phyloP scores from a whole-genome alignment of 2,797 vertebrate genomes.

The Tragopan temminckii region DNA sequence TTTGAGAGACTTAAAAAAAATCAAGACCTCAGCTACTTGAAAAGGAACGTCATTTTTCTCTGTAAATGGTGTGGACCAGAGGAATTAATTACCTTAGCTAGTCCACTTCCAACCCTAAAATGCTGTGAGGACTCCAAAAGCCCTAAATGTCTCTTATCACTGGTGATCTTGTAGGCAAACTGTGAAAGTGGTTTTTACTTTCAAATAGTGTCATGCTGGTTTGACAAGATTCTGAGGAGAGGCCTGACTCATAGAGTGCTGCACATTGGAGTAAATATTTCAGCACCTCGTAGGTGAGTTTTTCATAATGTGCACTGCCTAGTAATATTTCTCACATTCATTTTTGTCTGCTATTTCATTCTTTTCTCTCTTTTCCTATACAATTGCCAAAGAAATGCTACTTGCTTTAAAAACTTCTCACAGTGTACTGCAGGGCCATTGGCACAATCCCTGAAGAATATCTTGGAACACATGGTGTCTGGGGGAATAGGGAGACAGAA shows the following conservation, averaged over 20 bases:
- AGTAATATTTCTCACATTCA: not conserved
- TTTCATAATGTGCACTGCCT: not conserved
- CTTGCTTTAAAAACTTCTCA: slow-evolving; percentile 3
- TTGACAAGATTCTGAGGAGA: slow-evolving; percentile 18
- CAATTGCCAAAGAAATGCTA: not conserved
- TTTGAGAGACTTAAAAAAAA: not conserved
- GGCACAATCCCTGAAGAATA: not conserved
- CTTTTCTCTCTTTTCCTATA: not conserved
- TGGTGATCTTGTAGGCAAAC: slow-evolving; percentile 22
- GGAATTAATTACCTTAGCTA: slow-evolving; percentile 31
- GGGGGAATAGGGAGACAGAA: not conserved
- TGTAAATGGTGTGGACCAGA: not conserved
- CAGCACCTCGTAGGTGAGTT: not conserved
- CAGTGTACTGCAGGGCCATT: not conserved
- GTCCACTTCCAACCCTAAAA: not conserved
- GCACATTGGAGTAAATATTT: not conserved
- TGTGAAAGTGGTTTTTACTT: not conserved
- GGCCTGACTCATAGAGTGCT: not conserved
- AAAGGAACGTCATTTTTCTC: not conserved
- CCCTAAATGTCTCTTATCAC: not conserved
- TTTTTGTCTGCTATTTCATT: not conserved
- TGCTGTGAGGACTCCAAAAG: not conserved
- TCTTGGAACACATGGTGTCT: not conserved
- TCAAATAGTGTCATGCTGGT: not conserved
- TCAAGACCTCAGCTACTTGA: not conserved